phyloP scores from a whole-genome alignment of 2,888 invertebrate genomes.

The Agelastica alni region DNA sequence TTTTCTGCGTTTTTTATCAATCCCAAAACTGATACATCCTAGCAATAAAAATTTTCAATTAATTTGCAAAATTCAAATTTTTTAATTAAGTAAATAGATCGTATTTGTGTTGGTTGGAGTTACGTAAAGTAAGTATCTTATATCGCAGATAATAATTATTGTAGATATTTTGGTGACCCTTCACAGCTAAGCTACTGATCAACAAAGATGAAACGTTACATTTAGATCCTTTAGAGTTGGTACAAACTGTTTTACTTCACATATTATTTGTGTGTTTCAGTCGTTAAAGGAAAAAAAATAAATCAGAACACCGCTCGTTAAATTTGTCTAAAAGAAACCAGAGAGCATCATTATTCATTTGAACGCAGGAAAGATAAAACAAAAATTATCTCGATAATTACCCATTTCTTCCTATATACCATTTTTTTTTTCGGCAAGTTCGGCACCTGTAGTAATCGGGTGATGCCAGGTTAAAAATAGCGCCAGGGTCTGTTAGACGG shows the following conservation, averaged over 20 bases:
- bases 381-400: constrained; percentile 7
- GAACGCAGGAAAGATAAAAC: not conserved
- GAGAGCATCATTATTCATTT: constrained; percentile 7
- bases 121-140: too few species aligned
- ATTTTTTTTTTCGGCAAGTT: not conserved
- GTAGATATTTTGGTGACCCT: too few species aligned
- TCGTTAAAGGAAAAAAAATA: constrained; percentile 23
- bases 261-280: constrained; percentile 22
- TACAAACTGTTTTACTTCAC: constrained; percentile 12
- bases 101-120: too few species aligned
- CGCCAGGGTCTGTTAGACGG: too few species aligned
- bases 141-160: too few species aligned
- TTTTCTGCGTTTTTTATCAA: too few species aligned
- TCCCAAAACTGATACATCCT: too few species aligned
- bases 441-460: constrained; percentile 3
- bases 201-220: not conserved
- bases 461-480: too few species aligned
- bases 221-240: constrained; percentile 13
- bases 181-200: not conserved
- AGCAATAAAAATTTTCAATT: too few species aligned
- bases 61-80: too few species aligned
- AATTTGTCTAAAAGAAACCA: constrained; percentile 13
- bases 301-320: constrained; percentile 19
- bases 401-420: not conserved
- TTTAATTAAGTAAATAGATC: too few species aligned